A percentile compares a stretch with the other conserved stretches of the same genome.
These are phyloP conservation scores for Fundulus diaphanus DNA, from an alignment of 2,797 vertebrate genomes.

Conservation along the genomic window DNA sequence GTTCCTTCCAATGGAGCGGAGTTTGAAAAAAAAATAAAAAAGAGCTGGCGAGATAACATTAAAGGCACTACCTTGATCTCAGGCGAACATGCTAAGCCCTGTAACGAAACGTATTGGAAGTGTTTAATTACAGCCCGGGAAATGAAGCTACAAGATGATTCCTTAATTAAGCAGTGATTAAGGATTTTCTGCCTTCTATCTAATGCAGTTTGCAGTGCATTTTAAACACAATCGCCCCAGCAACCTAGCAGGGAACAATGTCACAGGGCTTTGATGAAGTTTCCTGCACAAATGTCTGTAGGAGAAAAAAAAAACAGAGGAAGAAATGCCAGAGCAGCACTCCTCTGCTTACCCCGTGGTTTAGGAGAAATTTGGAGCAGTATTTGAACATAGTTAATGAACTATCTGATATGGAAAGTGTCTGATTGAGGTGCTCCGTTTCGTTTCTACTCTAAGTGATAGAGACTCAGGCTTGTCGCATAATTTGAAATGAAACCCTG, in stretches of 20 bases:
- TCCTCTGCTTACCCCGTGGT: constrained; percentile 43
- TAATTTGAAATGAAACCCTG: constrained; percentile 61
- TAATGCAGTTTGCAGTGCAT: constrained; percentile 84
- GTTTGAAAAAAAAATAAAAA: constrained; percentile 72
- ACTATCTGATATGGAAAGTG: constrained; percentile 45
- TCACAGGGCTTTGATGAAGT: constrained; percentile 83
- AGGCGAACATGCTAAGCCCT: constrained; percentile 89
- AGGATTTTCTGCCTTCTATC: constrained; percentile 89
- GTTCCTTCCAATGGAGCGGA: constrained; percentile 83
- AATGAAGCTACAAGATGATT: constrained; percentile 90
- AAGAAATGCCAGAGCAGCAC: constrained; percentile 59
- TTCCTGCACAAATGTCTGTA: constrained; percentile 75
- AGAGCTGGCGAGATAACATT: constrained; percentile 84
- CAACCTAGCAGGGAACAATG: constrained; percentile 84
- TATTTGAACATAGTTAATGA: constrained; percentile 46
- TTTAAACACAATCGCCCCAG: constrained; percentile 84
- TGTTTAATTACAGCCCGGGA: constrained; percentile 89
- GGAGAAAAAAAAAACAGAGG: constrained; percentile 40
- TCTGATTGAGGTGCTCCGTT: constrained; percentile 54
- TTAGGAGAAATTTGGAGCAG: constrained; percentile 12
- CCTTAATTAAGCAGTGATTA: constrained; percentile 91
- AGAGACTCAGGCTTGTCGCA: constrained; percentile 58
- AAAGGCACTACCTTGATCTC: constrained; percentile 90
- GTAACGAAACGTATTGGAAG: constrained; percentile 87
- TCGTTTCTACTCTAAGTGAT: constrained; percentile 53